These are phyloP conservation scores for Hiodon alosoides DNA, from an alignment of 2,113 vertebrate species.

Conservation along the genomic window DNA sequence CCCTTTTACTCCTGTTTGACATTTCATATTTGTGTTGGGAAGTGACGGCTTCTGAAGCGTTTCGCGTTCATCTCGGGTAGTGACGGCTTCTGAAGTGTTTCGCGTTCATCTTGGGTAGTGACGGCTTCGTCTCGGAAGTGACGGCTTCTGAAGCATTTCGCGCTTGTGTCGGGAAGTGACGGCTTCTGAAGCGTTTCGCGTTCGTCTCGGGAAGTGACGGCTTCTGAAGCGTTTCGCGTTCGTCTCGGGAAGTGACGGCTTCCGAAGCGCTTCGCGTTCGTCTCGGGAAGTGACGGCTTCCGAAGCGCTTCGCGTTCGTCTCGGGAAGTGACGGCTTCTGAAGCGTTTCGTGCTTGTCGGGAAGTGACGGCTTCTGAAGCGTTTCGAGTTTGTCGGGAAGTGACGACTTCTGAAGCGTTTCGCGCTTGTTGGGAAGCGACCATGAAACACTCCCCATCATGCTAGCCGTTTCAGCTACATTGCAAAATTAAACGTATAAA, in stretches of 20 bases:
- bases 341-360: neutral
- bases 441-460: no score
- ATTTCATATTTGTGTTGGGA: constrained; percentile 37
- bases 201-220: neutral
- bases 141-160: no score
- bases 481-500: no score
- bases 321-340: neutral
- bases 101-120: no score
- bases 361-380: constrained; percentile 24
- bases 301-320: neutral
- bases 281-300: constrained; percentile 29
- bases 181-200: constrained; percentile 14
- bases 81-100: neutral
- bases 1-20: constrained; percentile 15
- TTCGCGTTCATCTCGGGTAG: neutral
- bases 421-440: neutral
- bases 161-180: constrained; percentile 35
- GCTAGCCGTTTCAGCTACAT: no score
- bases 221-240: no score
- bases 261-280: constrained; percentile 37
- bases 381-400: neutral
- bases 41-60: constrained; percentile 20
- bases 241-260: no score
- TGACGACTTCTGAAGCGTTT: neutral
- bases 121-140: no score